phyloP scores from a whole-genome alignment of 2,797 vertebrate genomes.

The Naso thynnoides region DNA sequence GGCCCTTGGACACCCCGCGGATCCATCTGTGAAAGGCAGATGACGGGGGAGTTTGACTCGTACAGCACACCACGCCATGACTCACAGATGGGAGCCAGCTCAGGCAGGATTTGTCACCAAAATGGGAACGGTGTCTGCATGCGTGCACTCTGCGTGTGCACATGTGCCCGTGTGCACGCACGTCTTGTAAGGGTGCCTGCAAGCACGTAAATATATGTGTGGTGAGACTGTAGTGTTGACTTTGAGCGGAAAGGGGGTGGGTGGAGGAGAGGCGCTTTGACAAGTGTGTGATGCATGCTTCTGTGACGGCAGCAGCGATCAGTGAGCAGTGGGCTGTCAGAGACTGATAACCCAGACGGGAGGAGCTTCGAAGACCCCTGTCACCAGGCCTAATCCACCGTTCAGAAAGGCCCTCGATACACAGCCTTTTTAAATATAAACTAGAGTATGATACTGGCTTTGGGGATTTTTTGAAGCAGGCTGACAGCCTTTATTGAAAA shows the following conservation, averaged over 20 bases:
- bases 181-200: conserved; percentile 55
- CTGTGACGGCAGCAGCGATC: conserved; percentile 79
- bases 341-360: conserved; percentile 72
- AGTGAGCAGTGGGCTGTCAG: conserved; percentile 70
- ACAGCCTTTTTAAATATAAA: conserved; percentile 27
- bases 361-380: conserved; percentile 56
- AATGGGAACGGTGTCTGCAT: conserved; percentile 70
- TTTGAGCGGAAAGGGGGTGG: conserved; percentile 74
- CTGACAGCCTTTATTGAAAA: too few species aligned
- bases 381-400: conserved; percentile 50
- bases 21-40: conserved; percentile 79
- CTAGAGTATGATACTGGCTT: conserved; percentile 11
- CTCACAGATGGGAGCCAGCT: conserved; percentile 80
- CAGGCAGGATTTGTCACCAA: conserved; percentile 82
- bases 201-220: conserved; percentile 68
- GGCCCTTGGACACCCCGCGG: conserved; percentile 55
- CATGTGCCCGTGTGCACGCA: conserved; percentile 40
- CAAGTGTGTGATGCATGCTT: conserved; percentile 80
- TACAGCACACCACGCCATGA: conserved; percentile 69
- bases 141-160: conserved; percentile 46
- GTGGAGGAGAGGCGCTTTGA: conserved; percentile 77
- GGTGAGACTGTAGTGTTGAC: conserved; percentile 74
- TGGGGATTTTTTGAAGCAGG: conserved; percentile 7
- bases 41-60: conserved; percentile 79
- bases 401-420: conserved; percentile 34